These are phyloP conservation scores for Anthrax anthrax DNA, from an alignment of 2,888 invertebrate genomes.

Conservation along the genomic window DNA sequence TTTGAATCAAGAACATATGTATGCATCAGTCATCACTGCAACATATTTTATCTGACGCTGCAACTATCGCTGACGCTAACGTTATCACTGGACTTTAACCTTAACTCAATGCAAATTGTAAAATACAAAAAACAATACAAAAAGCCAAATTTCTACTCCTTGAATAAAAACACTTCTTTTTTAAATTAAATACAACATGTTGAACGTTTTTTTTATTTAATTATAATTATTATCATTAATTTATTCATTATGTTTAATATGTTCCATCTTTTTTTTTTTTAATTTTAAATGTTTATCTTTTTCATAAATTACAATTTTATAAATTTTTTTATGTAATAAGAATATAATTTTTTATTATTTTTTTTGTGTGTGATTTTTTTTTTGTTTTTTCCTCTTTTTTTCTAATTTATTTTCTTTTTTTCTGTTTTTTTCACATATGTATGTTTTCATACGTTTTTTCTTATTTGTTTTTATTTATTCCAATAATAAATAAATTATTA, in stretches of 20 bases:
- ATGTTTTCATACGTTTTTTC: not conserved
- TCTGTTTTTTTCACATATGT: not conserved
- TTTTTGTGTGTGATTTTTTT: not conserved
- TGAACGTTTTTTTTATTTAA: slow-evolving; percentile 8
- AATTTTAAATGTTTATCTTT: not conserved
- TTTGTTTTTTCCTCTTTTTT: not conserved
- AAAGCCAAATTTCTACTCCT: too few relatives aligned
- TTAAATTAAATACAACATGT: slow-evolving; percentile 12
- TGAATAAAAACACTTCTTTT: not conserved
- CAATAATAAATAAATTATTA: slow-evolving; percentile 8
- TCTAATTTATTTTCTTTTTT: not conserved
- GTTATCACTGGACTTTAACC: too few relatives aligned
- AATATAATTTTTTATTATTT: slow-evolving; percentile 9
- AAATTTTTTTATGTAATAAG: slow-evolving; percentile 10
- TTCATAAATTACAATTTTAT: slow-evolving; percentile 11
- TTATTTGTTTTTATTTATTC: not conserved
- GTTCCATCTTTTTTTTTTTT: slow-evolving; percentile 5
- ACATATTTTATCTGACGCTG: too few relatives aligned
- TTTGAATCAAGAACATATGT: too few relatives aligned
- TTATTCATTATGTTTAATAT: slow-evolving; percentile 7
- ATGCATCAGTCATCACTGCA: too few relatives aligned
- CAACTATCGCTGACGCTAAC: too few relatives aligned
- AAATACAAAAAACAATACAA: too few relatives aligned
- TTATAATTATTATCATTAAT: slow-evolving; percentile 6
- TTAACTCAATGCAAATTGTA: too few relatives aligned